A percentile compares a stretch with the other conserved stretches of the same genome.
Conservation (phyloP, 2,113 vertebrate genomes). For the Rhinoderma darwinii region DNA sequence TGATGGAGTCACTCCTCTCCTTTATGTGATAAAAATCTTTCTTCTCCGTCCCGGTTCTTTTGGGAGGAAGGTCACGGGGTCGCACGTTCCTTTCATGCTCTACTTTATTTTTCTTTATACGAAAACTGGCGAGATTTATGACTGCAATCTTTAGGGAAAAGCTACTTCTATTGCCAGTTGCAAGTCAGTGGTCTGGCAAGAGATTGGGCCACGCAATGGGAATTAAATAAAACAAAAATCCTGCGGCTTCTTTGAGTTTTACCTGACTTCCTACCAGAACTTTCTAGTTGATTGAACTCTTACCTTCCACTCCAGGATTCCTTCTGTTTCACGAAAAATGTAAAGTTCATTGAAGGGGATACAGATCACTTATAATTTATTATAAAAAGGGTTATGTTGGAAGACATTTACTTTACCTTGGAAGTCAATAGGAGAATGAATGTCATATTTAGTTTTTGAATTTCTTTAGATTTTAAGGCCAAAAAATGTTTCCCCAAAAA, state of each 20-base stretch:
- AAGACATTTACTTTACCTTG: not conserved
- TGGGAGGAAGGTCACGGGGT: conserved; percentile 63
- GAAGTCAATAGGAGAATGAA: not conserved
- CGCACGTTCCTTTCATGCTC: conserved; percentile 61
- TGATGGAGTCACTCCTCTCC: conserved; percentile 44
- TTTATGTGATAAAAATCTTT: conserved; percentile 57
- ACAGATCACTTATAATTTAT: not conserved
- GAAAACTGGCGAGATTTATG: conserved; percentile 61
- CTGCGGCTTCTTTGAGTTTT: not conserved
- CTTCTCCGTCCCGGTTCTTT: conserved; percentile 58
- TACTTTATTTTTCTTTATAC: conserved; percentile 57
- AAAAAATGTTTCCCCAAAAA: not conserved
- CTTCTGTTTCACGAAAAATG: not conserved
- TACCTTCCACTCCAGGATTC: not conserved
- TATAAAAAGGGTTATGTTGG: not conserved
- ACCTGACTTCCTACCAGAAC: not conserved
- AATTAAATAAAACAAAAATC: conserved; percentile 12
- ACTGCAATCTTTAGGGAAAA: not conserved
- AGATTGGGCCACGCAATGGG: conserved; percentile 17
- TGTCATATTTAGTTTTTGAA: not conserved
- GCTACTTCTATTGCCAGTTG: conserved; percentile 21
- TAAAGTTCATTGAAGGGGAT: not conserved
- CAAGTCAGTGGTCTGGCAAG: conserved; percentile 34
- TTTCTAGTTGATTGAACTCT: not conserved
- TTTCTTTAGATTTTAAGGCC: too few relatives aligned